Evolutionary conservation across 2,888 invertebrate genomes (phyloP).

Genomic region (Idaea biselata): DNA sequence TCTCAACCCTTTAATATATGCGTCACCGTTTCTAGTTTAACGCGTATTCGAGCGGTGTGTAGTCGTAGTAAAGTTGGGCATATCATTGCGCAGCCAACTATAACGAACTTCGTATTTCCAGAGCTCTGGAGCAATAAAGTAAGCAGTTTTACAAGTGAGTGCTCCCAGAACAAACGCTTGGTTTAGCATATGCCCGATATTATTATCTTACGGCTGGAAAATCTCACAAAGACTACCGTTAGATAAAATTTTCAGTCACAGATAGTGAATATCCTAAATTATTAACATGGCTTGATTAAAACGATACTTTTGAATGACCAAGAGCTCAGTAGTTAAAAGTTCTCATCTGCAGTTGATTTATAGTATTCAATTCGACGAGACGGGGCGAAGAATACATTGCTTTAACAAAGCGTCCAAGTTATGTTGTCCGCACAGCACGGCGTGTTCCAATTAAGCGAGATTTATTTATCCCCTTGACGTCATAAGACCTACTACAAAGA

Average conservation of each 20-base stretch:
- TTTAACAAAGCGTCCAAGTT: conserved; percentile 68
- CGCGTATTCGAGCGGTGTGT: conserved; percentile 46
- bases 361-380: conserved; percentile 50
- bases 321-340: conserved; percentile 56
- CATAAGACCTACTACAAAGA: conserved; percentile 59
- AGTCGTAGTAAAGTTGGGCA: conserved; percentile 40
- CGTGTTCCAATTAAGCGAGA: conserved; percentile 73
- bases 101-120: conserved; percentile 56
- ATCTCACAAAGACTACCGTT: conserved; percentile 48
- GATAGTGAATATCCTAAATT: not conserved
- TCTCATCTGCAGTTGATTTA: conserved; percentile 58
- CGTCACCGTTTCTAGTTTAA: conserved; percentile 59
- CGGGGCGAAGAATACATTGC: conserved; percentile 55
- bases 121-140: conserved; percentile 65
- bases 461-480: conserved; percentile 69
- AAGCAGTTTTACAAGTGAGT: conserved; percentile 71
- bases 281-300: conserved; percentile 3
- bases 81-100: conserved; percentile 48
- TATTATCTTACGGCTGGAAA: conserved; percentile 64
- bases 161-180: conserved; percentile 60
- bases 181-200: conserved; percentile 62
- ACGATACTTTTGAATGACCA: conserved; percentile 29
- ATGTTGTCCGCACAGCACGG: conserved; percentile 68
- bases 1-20: conserved; percentile 73
- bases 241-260: conserved; percentile 29